A percentile compares a stretch with the other conserved stretches of the same genome.
Conservation (phyloP, 2,113 vertebrate species). For the Macaca mulatta region DNA sequence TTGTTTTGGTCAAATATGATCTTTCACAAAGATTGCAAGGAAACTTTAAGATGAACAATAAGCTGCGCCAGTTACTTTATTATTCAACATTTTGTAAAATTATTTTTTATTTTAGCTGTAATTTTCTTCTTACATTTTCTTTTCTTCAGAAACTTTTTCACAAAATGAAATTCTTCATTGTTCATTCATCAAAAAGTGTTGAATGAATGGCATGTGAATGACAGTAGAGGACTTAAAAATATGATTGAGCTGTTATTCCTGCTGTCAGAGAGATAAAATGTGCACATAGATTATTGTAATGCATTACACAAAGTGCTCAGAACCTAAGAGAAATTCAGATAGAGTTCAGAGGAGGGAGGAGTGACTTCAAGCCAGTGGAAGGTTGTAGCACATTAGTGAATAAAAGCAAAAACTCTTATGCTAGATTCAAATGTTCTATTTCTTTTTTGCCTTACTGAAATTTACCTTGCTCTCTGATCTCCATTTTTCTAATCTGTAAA, state of each 20-base stretch:
- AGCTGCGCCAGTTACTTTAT: background rate
- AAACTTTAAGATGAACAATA: background rate
- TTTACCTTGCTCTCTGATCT: background rate
- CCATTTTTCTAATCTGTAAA: background rate
- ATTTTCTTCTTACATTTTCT: slow-evolving; percentile 46
- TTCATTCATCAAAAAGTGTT: slow-evolving; percentile 65
- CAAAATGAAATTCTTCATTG: slow-evolving; percentile 65
- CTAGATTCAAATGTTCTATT: background rate
- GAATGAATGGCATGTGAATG: slow-evolving; percentile 70
- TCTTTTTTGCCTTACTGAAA: background rate
- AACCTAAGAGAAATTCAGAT: background rate
- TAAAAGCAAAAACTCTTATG: background rate
- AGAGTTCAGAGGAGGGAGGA: background rate
- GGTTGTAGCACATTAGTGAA: background rate
- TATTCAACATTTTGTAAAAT: slow-evolving; percentile 16
- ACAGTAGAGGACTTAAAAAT: slow-evolving; percentile 53
- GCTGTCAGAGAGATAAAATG: slow-evolving; percentile 29
- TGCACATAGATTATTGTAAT: slow-evolving; percentile 36
- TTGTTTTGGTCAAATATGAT: slow-evolving; percentile 19
- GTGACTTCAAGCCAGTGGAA: background rate
- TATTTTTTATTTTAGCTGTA: background rate
- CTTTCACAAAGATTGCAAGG: background rate
- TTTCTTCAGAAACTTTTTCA: slow-evolving; percentile 53
- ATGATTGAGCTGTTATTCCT: slow-evolving; percentile 58
- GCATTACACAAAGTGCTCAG: background rate